Percentiles rank a stretch among this genome's conserved stretches.
These are phyloP conservation scores for Prenolepis imparis DNA, from an alignment of 2,888 invertebrate genomes.

Conservation along the genomic window DNA sequence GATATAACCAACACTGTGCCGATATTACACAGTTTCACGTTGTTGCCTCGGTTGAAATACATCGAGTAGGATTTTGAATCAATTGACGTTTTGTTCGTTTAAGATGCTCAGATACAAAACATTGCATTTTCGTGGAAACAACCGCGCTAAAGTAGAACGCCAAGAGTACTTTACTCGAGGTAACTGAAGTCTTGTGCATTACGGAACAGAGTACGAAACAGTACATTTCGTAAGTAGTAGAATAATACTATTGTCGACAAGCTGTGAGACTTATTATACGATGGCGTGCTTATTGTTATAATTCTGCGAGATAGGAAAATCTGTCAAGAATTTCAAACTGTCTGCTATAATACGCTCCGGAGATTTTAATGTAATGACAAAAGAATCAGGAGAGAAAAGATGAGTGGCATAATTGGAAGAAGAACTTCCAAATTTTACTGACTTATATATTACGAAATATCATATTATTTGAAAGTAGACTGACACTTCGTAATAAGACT, in stretches of 20 bases:
- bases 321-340: constrained; percentile 45
- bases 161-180: constrained; percentile 24
- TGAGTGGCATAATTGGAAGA: constrained; percentile 43
- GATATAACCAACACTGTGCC: not conserved
- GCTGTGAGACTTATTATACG: constrained; percentile 52
- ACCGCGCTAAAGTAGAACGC: constrained; percentile 16
- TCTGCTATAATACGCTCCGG: constrained; percentile 31
- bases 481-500: not conserved
- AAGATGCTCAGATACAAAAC: constrained; percentile 33
- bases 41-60: not conserved
- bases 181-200: constrained; percentile 23
- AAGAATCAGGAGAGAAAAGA: constrained; percentile 43
- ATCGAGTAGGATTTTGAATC: not conserved
- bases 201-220: constrained; percentile 28
- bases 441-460: constrained; percentile 26
- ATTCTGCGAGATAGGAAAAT: constrained; percentile 47
- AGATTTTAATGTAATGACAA: constrained; percentile 51
- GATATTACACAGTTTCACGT: constrained; percentile 6
- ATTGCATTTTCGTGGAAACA: not conserved
- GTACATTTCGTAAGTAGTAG: constrained; percentile 50
- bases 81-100: constrained; percentile 15
- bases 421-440: constrained; percentile 38
- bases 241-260: constrained; percentile 46
- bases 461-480: not conserved
- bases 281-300: constrained; percentile 51